Evolutionary conservation across 2,797 vertebrate genomes (phyloP).

Genomic region (Clarias platycephalus): DNA sequence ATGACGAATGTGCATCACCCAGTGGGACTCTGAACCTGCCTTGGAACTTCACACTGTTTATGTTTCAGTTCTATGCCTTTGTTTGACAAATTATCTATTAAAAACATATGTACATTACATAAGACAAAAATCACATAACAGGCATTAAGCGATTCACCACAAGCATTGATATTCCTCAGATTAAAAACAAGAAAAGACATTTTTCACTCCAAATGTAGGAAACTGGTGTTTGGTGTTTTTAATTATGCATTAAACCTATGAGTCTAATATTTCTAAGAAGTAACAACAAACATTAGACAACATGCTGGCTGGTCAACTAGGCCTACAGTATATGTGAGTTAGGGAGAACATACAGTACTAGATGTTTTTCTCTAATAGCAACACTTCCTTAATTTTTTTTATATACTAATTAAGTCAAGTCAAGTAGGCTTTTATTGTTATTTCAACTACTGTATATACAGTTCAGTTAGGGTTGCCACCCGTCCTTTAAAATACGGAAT

Average conservation of each 20-base stretch:
- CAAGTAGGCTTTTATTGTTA: too few relatives aligned
- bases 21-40: constrained; percentile 42
- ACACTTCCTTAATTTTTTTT: not conserved
- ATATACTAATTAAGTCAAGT: too few relatives aligned
- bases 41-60: constrained; percentile 40
- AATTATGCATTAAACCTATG: not conserved
- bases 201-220: not conserved
- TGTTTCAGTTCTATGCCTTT: constrained; percentile 40
- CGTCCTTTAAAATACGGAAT: too few relatives aligned
- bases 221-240: not conserved
- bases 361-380: not conserved
- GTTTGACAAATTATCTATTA: constrained; percentile 10
- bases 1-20: constrained; percentile 47
- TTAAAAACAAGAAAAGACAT: not conserved
- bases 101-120: not conserved
- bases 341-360: not conserved
- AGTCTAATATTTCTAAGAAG: not conserved
- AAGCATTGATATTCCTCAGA: not conserved
- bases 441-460: too few relatives aligned
- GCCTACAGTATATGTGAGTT: not conserved
- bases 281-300: not conserved
- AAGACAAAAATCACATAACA: not conserved
- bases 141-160: not conserved
- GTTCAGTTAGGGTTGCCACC: too few relatives aligned
- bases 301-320: not conserved